Evolutionary conservation across 2,797 vertebrate genomes (phyloP).

Genomic region (Ptychobarbus kaznakovi): DNA sequence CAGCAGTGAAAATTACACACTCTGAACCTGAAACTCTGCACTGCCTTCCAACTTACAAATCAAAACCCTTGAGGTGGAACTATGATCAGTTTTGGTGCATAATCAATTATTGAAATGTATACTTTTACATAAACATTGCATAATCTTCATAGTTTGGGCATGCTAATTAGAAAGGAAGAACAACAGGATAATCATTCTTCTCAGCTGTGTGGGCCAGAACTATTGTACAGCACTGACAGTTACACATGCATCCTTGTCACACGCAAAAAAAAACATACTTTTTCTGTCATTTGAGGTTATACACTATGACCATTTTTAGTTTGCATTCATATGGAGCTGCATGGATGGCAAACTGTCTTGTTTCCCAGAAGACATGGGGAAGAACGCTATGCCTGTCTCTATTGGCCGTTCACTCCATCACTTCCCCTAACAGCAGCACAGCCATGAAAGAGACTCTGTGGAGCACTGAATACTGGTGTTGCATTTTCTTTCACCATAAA

Average conservation of each 20-base stretch:
- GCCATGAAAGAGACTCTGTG: not conserved
- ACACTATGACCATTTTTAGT: not conserved
- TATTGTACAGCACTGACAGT: not conserved
- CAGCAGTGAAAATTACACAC: not conserved
- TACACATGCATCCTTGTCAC: conserved; percentile 4
- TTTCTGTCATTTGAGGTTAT: not conserved
- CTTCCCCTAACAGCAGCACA: not conserved
- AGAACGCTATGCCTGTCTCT: not conserved
- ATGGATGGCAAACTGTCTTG: not conserved
- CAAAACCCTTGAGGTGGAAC: not conserved
- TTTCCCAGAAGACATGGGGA: not conserved
- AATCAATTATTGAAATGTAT: not conserved
- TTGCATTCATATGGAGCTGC: not conserved
- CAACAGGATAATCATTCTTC: conserved; percentile 10
- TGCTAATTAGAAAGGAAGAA: conserved; percentile 6
- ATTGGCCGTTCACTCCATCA: not conserved
- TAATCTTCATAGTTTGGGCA: not conserved
- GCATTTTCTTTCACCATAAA: conserved; percentile 6
- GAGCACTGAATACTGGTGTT: not conserved
- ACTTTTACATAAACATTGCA: not conserved
- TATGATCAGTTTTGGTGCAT: not conserved
- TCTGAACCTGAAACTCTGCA: not conserved
- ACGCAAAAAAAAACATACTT: not conserved
- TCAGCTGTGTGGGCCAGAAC: not conserved
- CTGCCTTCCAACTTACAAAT: not conserved